Evolutionary conservation across 1,140 invertebrate genomes (phyloP), one percentile per base, ranked within the genome.

Genomic region (Andrena cerasifolii): DNA sequence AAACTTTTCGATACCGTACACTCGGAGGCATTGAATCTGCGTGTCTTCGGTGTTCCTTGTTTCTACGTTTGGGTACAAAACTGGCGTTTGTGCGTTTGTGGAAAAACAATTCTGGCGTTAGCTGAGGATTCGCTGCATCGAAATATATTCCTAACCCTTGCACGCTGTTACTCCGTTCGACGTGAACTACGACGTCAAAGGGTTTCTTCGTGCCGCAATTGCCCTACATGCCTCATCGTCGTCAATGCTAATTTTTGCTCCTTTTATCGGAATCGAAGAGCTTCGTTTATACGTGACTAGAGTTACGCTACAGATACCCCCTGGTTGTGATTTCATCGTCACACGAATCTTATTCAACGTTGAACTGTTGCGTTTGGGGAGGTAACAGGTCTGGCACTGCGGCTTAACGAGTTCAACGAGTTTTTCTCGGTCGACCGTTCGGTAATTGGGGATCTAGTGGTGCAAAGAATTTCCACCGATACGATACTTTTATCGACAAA

Each of bases 381-480:
- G 67, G 67, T 78, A 62, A 63, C 68, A 54, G 56, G 56, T 36
- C 56, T 45, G 47, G 43, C 49, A 49, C 53, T 28, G 47, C 47
- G 47, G 67, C 82, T 85, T 85, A 85, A 85, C 83, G 83, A 85
- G 83, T 81, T 67, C 59, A 71, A 59, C 70, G 83, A 74, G 79
- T 85, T 85, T 85, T 85, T 85, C 66, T 68, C 79, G 79, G 61
- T 45, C 66, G 58, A 58, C 51, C 78, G 58, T 85, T 72, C 78
- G 73, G 72, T 84, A 80, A 84, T 84, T 84, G 81, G 47, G 71
- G 56, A 63, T 79, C 75, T 49, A 36, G 43, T 36, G 71, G 63
- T 43, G 43, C 56, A 8, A 40, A 49, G 67, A 83, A 61, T 81
- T 61, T 58, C 54, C 74, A 70, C 66, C 66, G 74, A 67, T 56